phyloP scores from a whole-genome alignment of 2,888 invertebrate species.

The Melinopterus prodromus region DNA sequence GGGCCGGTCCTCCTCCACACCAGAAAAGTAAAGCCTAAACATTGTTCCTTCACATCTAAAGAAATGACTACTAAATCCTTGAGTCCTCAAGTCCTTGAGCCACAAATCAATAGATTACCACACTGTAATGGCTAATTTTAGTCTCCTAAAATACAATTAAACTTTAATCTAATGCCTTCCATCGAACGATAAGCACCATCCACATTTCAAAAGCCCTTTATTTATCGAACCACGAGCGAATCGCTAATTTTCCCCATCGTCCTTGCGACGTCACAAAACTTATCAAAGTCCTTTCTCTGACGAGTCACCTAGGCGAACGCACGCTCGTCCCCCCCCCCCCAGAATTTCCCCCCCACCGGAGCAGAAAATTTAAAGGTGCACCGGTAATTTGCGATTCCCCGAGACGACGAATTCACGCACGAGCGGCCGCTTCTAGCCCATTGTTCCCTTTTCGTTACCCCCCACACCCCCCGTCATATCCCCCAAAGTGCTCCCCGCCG shows the following conservation, averaged over 20 bases:
- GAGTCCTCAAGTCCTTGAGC: too few species aligned
- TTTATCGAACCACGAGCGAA: neutral
- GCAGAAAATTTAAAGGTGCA: slow-evolving; percentile 4
- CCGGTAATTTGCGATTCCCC: neutral
- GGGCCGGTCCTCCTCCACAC: too few species aligned
- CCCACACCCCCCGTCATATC: neutral
- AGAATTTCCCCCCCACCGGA: neutral
- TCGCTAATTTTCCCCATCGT: neutral
- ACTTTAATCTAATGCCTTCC: too few species aligned
- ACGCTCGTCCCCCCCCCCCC: neutral
- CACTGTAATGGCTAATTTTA: too few species aligned
- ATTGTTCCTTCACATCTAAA: too few species aligned
- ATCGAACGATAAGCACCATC: neutral
- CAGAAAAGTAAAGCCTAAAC: too few species aligned
- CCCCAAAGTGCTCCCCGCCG: neutral
- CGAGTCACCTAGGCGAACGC: neutral
- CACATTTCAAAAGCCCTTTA: neutral
- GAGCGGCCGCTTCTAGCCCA: slow-evolving; percentile 29
- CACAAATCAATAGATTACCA: too few species aligned
- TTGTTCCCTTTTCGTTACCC: neutral
- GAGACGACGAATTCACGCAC: slow-evolving; percentile 37
- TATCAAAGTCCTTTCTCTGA: neutral
- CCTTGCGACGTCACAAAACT: neutral
- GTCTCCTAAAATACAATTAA: too few species aligned
- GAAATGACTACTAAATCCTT: too few species aligned